Percentiles rank a stretch among this genome's conserved stretches.
Conservation (phyloP, 2,113 vertebrate species). For the Ahaetulla prasina region DNA sequence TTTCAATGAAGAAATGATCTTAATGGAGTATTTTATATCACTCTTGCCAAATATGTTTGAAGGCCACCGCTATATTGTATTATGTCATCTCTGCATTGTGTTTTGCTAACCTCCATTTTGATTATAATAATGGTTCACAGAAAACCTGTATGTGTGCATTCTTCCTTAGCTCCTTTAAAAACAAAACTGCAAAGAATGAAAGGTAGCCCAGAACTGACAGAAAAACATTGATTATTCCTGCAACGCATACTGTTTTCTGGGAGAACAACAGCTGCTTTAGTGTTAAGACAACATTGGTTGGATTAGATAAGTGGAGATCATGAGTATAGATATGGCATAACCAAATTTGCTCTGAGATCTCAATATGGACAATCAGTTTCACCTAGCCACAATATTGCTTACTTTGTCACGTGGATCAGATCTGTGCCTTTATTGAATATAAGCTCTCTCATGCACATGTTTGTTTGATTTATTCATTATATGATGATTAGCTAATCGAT, state of each 20-base stretch:
- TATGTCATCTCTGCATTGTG: not conserved
- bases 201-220: not conserved
- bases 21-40: not conserved
- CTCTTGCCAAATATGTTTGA: not conserved
- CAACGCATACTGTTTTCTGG: not conserved
- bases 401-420: not conserved
- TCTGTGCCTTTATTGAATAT: not conserved
- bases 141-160: not conserved
- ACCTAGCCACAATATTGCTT: not conserved
- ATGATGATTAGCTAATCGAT: not conserved
- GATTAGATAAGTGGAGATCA: not conserved
- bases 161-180: not conserved
- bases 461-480: not conserved
- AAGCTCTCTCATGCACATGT: not conserved
- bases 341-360: not conserved
- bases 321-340: not conserved
- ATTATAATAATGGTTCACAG: not conserved
- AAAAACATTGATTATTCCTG: not conserved
- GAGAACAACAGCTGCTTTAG: not conserved
- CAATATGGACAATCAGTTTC: not conserved
- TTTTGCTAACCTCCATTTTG: not conserved
- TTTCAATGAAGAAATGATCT: not conserved
- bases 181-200: not conserved
- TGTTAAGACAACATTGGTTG: not conserved
- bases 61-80: not conserved